These are phyloP conservation scores for Clinocottus analis DNA, from an alignment of 2,113 vertebrate genomes.

Conservation along the genomic window DNA sequence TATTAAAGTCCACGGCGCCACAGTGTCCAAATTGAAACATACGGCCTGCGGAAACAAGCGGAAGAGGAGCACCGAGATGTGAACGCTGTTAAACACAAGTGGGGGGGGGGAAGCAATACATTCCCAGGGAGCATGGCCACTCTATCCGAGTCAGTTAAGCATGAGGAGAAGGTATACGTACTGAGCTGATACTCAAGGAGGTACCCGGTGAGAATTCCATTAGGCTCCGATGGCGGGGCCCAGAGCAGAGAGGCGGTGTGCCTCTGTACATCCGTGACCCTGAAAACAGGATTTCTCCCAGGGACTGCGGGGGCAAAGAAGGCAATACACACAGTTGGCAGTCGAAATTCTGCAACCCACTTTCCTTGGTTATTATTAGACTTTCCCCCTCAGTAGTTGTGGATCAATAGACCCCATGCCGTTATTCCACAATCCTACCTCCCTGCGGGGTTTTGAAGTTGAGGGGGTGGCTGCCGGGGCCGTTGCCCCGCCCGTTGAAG, in stretches of 20 bases:
- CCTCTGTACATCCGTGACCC: constrained; percentile 88
- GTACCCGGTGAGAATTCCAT: constrained; percentile 92
- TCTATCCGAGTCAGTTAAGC: constrained; percentile 4
- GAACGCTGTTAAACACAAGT: constrained; percentile 11
- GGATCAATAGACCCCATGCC: constrained; percentile 69
- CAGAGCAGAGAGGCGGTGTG: constrained; percentile 88
- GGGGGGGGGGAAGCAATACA: constrained; percentile 35
- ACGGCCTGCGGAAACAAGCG: not conserved
- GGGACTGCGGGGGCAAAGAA: constrained; percentile 86
- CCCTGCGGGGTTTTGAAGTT: constrained; percentile 95
- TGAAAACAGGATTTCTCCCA: constrained; percentile 88
- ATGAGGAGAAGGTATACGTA: constrained; percentile 79
- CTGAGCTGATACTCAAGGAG: constrained; percentile 94
- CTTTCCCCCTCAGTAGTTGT: constrained; percentile 54
- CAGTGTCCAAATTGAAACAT: constrained; percentile 18
- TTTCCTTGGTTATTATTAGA: constrained; percentile 70
- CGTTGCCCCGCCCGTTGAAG: constrained; percentile 93
- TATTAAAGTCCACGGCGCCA: not conserved
- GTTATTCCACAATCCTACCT: constrained; percentile 85
- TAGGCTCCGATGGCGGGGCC: constrained; percentile 88
- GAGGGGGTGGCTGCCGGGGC: constrained; percentile 89
- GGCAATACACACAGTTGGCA: constrained; percentile 45
- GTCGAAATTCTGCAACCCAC: constrained; percentile 42
- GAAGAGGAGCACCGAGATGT: not conserved
- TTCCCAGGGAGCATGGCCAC: constrained; percentile 10